Evolutionary conservation across 1,140 invertebrate genomes (phyloP), one percentile per base, ranked within the genome.

Genomic region (Bombus difficillimus): DNA sequence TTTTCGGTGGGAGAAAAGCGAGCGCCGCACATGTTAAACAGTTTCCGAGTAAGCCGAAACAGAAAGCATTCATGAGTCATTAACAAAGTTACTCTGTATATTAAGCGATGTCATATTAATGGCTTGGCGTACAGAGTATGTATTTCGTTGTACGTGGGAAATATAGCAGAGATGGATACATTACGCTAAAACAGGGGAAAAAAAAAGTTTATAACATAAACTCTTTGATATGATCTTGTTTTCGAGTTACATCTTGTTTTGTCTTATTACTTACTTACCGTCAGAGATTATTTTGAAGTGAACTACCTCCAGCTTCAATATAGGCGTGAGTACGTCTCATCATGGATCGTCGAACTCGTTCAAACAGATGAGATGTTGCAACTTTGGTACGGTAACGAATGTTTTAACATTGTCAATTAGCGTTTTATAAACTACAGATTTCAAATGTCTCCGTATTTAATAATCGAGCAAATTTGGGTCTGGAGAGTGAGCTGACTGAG

Each of bases 51-150:
- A 64, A 69, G n/a, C 43, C 22, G 41, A 72, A 76, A 76, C 57
- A 66, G 34, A 59, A 78, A 86, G 64, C 62, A 77, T 89, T 82
- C 71, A 59, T 80, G 77, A 85, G 68, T 69, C 34, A 85, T 69
- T 82, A 66, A 69, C 53, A 64, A 80, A 78, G 62, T 47, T 53
- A 6, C 18, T 53, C 47, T 53, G 47, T 53, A 53, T 53, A 41
- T 79, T 78, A 22, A 83, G 75, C n/a, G 41, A 81, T 37, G 8
- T 83, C 81, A 83, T 88, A 77, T 90, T 76, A 86, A 64, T 88
- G 80, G 83, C 76, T 90, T 64, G 77, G 79, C 84, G 68, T 81
- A 57, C 57, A n/a, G 59, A 62, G 59, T n/a, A 12, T 62, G 28
- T 62, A 12, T 62, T n/a, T n/a, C 28, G 59, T 62, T n/a, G 59